phyloP scores from a whole-genome alignment of 1,140 invertebrate genomes.

The Phthorimaea operculella region DNA sequence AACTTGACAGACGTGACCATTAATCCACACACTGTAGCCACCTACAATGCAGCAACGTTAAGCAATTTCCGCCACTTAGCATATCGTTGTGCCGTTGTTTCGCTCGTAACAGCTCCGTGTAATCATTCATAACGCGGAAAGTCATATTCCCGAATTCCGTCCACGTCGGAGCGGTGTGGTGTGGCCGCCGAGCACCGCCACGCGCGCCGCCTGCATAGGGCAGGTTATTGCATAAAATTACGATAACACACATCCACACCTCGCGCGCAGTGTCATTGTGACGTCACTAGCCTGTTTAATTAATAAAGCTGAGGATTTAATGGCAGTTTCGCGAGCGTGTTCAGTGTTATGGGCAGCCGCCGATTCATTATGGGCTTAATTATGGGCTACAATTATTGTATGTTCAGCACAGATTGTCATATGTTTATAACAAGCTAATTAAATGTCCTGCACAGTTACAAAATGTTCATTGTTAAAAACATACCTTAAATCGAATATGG shows the following conservation, averaged over 20 bases:
- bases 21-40: too few relatives aligned
- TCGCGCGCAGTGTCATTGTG: background rate
- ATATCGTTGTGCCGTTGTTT: too few relatives aligned
- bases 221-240: constrained; percentile 32
- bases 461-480: too few relatives aligned
- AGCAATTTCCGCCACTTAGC: too few relatives aligned
- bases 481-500: too few relatives aligned
- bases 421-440: too few relatives aligned
- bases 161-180: constrained; percentile 22
- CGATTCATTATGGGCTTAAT: too few relatives aligned
- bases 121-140: constrained; percentile 1
- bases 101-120: background rate
- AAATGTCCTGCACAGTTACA: too few relatives aligned
- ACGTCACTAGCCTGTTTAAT: background rate
- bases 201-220: constrained; percentile 17
- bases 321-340: background rate
- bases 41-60: too few relatives aligned
- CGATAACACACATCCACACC: constrained; percentile 26
- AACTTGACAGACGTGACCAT: too few relatives aligned
- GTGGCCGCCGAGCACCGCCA: constrained; percentile 19
- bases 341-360: background rate
- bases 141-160: constrained; percentile 18
- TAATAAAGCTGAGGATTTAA: background rate
- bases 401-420: too few relatives aligned
- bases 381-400: too few relatives aligned